Evolutionary conservation across 2,797 vertebrate species (phyloP), one percentile per base, ranked within the genome.

Genomic region (Falco biarmicus): DNA sequence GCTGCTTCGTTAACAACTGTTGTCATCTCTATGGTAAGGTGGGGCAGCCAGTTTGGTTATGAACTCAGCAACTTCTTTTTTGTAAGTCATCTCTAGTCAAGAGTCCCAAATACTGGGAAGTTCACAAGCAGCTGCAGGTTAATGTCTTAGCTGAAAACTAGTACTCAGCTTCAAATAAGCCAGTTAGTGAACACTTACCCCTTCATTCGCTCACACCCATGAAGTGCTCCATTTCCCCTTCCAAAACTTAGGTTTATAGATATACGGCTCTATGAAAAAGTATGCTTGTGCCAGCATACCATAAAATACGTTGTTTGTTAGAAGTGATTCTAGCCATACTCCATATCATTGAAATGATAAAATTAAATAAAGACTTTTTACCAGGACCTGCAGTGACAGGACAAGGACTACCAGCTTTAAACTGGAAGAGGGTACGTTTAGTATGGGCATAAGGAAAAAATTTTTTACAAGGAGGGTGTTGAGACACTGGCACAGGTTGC

Each of bases 341-440:
- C 16, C 3, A 0, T 66, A 5, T 75, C 0, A 0, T 8, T 90
- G 88, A 90, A 90, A 71, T 54, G 0, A 20, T 18, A 34, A 69
- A 68, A 64, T 26, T 60, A 15, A 53, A 43, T 37, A 29, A n/a
- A 47, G 48, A 10, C 24, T 28, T 78, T 59, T 26, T 81, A 47
- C 5, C 3, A 37, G 31, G 45, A 10, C 15, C 43, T 91, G 34
- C 31, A 81, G 29, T 31, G 10, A 21, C 39, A 45, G 65, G 31
- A 63, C 20, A 39, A 70, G 39, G 31, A 53, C 15, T 15, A 25
- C 25, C 11, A n/a, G 11, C 61, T 95, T 64, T 84, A 32, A 69
- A 29, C 5, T 69, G 60, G 26, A 84, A 69, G 73, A 57, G 31
- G 3, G 8, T 68, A 48, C 20, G 11, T 32, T 90, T 75, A 20